Evolutionary conservation across 2,797 vertebrate species (phyloP).

Genomic region (Benthosema pterotum): DNA sequence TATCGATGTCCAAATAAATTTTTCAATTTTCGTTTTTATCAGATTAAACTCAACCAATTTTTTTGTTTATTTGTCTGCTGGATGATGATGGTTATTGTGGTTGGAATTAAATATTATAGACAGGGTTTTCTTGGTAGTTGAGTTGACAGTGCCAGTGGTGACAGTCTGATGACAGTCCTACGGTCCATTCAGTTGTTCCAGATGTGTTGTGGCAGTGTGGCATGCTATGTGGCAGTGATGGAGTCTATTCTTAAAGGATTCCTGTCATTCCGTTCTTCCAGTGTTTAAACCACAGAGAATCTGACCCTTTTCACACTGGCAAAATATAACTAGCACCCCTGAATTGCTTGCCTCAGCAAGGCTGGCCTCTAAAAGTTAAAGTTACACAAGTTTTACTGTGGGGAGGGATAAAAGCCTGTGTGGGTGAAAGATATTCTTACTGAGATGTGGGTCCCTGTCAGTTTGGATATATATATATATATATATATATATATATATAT

Average conservation of each 20-base stretch:
- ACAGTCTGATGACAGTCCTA: conserved; percentile 1
- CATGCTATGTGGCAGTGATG: conserved; percentile 11
- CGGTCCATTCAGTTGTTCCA: conserved; percentile 48
- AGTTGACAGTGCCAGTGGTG: neutral
- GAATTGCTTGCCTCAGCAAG: conserved; percentile 31
- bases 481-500: too few relatives aligned
- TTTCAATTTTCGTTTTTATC: too few relatives aligned
- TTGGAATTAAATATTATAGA: too few relatives aligned
- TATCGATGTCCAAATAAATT: too few relatives aligned
- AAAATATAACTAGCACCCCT: conserved; percentile 40
- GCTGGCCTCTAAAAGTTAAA: conserved; percentile 3
- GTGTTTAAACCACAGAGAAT: conserved; percentile 25
- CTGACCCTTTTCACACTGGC: conserved; percentile 28
- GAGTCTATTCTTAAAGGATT: conserved; percentile 39
- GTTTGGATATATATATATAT: neutral
- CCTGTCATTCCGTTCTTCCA: conserved; percentile 53
- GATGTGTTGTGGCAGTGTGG: conserved; percentile 36
- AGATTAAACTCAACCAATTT: too few relatives aligned
- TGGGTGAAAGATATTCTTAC: neutral
- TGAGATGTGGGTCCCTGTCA: conserved; percentile 3
- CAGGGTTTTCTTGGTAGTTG: too few relatives aligned
- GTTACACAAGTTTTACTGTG: conserved; percentile 31
- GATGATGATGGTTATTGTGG: too few relatives aligned
- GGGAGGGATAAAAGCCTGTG: neutral
- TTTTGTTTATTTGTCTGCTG: too few relatives aligned